phyloP scores from a whole-genome alignment of 1,140 invertebrate species.

The Amphibalanus amphitrite region DNA sequence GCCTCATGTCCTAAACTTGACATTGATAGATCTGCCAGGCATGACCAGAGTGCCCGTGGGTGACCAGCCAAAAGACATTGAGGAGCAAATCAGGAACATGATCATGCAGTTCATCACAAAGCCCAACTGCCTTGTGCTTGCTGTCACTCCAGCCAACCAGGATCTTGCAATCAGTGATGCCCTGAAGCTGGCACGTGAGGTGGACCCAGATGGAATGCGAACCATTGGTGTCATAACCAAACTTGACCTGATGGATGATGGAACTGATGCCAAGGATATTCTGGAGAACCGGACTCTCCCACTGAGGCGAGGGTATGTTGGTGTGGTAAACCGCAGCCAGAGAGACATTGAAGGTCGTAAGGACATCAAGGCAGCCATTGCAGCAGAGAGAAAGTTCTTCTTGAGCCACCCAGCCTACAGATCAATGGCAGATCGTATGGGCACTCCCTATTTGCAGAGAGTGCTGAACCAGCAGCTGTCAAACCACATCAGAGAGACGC shows the following conservation, averaged over 20 bases:
- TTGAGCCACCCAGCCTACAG: conserved; percentile 45
- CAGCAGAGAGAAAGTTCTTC: conserved; percentile 95
- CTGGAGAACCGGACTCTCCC: conserved; percentile 94
- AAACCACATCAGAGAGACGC: conserved; percentile 95
- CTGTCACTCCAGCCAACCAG: conserved; percentile 91
- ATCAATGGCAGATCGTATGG: conserved; percentile 90
- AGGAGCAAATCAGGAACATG: conserved; percentile 84
- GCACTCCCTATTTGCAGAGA: conserved; percentile 91
- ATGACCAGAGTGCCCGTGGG: conserved; percentile 89
- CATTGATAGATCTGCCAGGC: conserved; percentile 87
- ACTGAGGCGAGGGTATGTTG: conserved; percentile 86
- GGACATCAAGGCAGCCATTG: conserved; percentile 87
- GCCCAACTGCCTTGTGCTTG: conserved; percentile 85
- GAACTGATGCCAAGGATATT: conserved; percentile 95
- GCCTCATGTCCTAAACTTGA: conserved; percentile 90
- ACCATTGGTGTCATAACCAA: conserved; percentile 99
- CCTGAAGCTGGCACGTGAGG: conserved; percentile 84
- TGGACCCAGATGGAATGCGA: conserved; percentile 83
- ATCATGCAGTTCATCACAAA: conserved; percentile 84
- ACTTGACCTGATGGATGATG: conserved; percentile 98
- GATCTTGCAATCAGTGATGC: conserved; percentile 94
- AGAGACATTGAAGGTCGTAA: conserved; percentile 59
- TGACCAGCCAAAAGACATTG: conserved; percentile 85
- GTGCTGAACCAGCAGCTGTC: conserved; percentile 97
- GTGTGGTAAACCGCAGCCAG: conserved; percentile 96